Base-by-base conservation (phyloP, 2,888 invertebrate genomes). In the Lepidonotus clava region DNA sequence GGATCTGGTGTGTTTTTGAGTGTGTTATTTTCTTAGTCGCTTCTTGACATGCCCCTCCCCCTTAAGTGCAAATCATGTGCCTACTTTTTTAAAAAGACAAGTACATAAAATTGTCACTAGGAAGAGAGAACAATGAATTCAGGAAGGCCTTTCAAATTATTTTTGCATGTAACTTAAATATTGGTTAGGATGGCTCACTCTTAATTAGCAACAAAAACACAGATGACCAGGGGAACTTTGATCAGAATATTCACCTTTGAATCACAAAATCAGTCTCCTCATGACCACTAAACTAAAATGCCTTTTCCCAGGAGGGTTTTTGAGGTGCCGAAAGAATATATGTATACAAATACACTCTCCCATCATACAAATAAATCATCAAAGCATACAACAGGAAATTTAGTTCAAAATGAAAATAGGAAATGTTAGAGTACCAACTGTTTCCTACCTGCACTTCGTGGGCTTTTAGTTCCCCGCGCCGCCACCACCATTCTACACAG, bases 1-100 rank as follows among this genome's bases (percentile, higher is more conserved):
- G 71, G 71, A 38, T 71, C 71, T 34, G 71, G 71, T 71, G 71
- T 71, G 71, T 71, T 71, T 71, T 71, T 71, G 71, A 71, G 71
- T 71, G 71, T 71, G 71, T 71, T 71, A 21, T 71, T 71, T 71
- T 71, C 34, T 71, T n/a, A 38, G 4, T 71, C 71, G 71, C 71
- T 71, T 34, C 36, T 14, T 71, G 36, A 71, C 71, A 36, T 36
- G 71, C 38, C 71, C 71, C 67, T 71, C 71, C 71, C 67, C 71
- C 38, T 36, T 71, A 38, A 71, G 38, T 71, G 71, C 71, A 71
- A 71, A 71, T 71, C 71, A 71, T 71, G 71, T 71, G 71, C 71
- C 71, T 71, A 71, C 36, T 71, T 71, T 11, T 71, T 71, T 36
- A 71, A 18, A n/a, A n/a, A n/a, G n/a, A n/a, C n/a, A n/a, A n/a